Percentiles rank a stretch among this genome's conserved stretches.
Evolutionary conservation across 2,888 invertebrate species (phyloP).

Genomic region (Rhopalosiphum nymphaeae): DNA sequence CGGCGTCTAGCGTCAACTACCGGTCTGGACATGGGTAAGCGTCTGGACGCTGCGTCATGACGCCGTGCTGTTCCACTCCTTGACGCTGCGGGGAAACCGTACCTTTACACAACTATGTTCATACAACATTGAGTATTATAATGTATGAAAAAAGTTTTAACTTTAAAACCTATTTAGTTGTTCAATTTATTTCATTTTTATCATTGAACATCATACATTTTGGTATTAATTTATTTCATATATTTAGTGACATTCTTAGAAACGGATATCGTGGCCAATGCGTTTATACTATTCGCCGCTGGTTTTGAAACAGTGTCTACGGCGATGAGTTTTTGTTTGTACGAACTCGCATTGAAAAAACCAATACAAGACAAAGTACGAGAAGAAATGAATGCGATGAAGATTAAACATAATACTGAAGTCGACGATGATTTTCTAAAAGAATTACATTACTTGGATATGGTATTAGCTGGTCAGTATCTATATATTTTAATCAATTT

Average conservation of each 20-base stretch:
- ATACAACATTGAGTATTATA: neutral
- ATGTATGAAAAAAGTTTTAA: neutral
- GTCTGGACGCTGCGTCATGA: no score
- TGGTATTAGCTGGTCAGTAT: constrained; percentile 71
- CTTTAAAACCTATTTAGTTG: neutral
- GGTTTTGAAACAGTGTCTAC: constrained; percentile 74
- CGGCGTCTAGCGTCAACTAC: no score
- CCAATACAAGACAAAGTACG: constrained; percentile 71
- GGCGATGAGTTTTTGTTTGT: constrained; percentile 72
- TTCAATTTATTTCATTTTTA: neutral
- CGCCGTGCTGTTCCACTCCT: no score
- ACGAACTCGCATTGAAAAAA: constrained; percentile 72
- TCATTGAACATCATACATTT: neutral
- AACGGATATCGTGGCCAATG: constrained; percentile 71
- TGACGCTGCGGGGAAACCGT: no score
- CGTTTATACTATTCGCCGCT: constrained; percentile 73
- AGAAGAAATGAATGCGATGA: constrained; percentile 70
- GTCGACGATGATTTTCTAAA: constrained; percentile 72
- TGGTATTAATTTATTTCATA: neutral
- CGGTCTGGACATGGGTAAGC: no score
- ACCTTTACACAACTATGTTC: no score
- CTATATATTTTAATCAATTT: neutral
- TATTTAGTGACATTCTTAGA: constrained; percentile 66
- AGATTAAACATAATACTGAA: constrained; percentile 70
- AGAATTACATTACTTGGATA: constrained; percentile 72